A percentile compares a stretch with the other conserved stretches of the same genome.
Conservation (phyloP, 2,888 invertebrate species). For the Conops quadrifasciatus region DNA sequence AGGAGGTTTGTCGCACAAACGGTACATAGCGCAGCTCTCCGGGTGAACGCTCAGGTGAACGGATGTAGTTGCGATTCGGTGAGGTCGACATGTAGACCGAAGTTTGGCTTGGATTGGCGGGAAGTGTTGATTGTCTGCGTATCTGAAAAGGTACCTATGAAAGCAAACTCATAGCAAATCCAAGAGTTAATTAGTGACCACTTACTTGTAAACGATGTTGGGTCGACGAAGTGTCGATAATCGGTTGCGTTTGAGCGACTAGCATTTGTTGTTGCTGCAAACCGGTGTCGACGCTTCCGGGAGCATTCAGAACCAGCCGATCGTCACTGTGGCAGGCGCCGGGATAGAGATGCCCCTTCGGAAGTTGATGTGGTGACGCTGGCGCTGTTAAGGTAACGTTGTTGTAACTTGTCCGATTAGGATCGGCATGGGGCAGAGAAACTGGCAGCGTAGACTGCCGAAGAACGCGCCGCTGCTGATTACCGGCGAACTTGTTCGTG, state of each 20-base stretch:
- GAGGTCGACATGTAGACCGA: slow-evolving; percentile 63
- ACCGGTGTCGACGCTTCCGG: slow-evolving; percentile 55
- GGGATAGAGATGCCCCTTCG: slow-evolving; percentile 59
- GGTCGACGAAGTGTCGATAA: slow-evolving; percentile 47
- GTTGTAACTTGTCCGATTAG: slow-evolving; percentile 55
- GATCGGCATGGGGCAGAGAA: slow-evolving; percentile 55
- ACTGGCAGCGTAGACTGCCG: slow-evolving; percentile 65
- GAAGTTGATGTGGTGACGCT: slow-evolving; percentile 61
- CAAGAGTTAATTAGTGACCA: neutral
- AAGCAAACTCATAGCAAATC: neutral
- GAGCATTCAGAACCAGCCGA: slow-evolving; percentile 54
- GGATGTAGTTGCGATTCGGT: slow-evolving; percentile 61
- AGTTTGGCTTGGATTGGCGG: slow-evolving; percentile 59
- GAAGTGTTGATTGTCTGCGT: slow-evolving; percentile 63
- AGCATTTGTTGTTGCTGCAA: slow-evolving; percentile 43
- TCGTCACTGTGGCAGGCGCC: slow-evolving; percentile 59
- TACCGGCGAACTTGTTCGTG: slow-evolving; percentile 54
- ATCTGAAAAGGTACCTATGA: slow-evolving; percentile 52
- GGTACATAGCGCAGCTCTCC: slow-evolving; percentile 61
- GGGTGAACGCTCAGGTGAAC: slow-evolving; percentile 62
- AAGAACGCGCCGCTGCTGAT: slow-evolving; percentile 57
- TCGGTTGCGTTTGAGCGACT: slow-evolving; percentile 37
- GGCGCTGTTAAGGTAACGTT: slow-evolving; percentile 61
- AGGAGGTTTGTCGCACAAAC: slow-evolving; percentile 63
- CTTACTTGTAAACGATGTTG: slow-evolving; percentile 55